phyloP scores from a whole-genome alignment of 2,113 vertebrate species.

The Labeo rohita region DNA sequence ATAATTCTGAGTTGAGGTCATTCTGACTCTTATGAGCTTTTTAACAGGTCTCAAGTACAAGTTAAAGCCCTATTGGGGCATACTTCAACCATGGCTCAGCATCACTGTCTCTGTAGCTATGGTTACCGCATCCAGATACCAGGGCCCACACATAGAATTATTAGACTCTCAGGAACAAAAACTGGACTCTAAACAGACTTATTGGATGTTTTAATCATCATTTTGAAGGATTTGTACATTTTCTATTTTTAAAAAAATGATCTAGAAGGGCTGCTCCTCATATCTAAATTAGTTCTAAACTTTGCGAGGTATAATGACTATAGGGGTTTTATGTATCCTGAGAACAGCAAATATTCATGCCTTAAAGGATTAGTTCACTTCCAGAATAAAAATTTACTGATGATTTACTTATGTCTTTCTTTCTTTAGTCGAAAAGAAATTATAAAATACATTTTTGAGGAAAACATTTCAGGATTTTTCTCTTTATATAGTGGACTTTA shows the following conservation, averaged over 20 bases:
- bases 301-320: neutral
- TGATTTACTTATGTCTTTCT: too few relatives aligned
- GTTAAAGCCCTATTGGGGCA: neutral
- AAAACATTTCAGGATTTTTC: too few relatives aligned
- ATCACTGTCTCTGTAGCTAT: constrained; percentile 39
- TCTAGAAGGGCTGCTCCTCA: neutral
- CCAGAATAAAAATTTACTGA: too few relatives aligned
- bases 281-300: neutral
- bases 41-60: constrained; percentile 26
- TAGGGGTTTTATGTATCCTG: neutral
- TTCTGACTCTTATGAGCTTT: constrained; percentile 20
- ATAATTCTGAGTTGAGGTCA: neutral
- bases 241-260: neutral
- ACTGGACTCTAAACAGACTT: neutral
- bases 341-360: neutral
- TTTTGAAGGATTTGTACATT: neutral
- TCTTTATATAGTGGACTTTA: too few relatives aligned
- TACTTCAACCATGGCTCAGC: constrained; percentile 5
- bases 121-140: constrained; percentile 39
- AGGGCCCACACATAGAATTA: neutral
- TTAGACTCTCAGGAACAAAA: neutral
- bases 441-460: too few relatives aligned
- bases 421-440: too few relatives aligned
- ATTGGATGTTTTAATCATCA: neutral
- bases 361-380: too few relatives aligned